These are phyloP conservation scores for Diarsia dahlii DNA, from an alignment of 2,888 invertebrate genomes.

Conservation along the genomic window DNA sequence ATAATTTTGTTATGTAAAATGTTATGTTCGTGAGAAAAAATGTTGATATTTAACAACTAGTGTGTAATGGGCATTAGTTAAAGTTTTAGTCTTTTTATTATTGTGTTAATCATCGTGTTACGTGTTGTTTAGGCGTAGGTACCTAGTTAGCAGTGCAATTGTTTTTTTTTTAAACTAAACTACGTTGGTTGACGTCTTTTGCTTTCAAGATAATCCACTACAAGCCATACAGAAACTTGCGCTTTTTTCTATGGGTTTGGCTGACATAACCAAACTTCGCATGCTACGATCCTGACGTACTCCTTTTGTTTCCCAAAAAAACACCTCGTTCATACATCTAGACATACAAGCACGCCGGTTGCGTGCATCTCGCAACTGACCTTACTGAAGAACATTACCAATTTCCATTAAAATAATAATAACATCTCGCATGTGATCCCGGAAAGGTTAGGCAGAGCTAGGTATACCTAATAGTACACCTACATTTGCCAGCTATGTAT, in stretches of 20 bases:
- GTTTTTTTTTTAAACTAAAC: neutral
- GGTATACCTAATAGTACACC: too few relatives aligned
- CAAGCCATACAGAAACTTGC: neutral
- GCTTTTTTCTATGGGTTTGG: neutral
- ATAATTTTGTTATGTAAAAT: slow-evolving; percentile 65
- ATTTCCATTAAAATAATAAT: neutral
- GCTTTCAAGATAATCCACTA: neutral
- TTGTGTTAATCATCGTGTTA: slow-evolving; percentile 11
- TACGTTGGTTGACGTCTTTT: neutral
- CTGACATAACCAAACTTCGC: neutral
- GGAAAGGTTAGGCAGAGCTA: too few relatives aligned
- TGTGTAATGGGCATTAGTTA: slow-evolving; percentile 56
- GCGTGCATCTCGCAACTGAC: neutral
- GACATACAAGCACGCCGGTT: neutral
- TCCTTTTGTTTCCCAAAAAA: neutral
- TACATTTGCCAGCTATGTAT: too few relatives aligned
- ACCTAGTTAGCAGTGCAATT: neutral
- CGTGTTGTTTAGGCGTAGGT: neutral
- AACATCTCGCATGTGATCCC: too few relatives aligned
- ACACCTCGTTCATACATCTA: neutral
- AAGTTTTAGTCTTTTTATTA: slow-evolving; percentile 32
- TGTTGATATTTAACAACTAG: slow-evolving; percentile 60
- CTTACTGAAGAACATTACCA: neutral
- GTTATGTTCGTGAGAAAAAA: slow-evolving; percentile 68
- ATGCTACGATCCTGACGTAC: neutral